Conservation (phyloP, 2,888 invertebrate species). For the Lottia scabra region DNA sequence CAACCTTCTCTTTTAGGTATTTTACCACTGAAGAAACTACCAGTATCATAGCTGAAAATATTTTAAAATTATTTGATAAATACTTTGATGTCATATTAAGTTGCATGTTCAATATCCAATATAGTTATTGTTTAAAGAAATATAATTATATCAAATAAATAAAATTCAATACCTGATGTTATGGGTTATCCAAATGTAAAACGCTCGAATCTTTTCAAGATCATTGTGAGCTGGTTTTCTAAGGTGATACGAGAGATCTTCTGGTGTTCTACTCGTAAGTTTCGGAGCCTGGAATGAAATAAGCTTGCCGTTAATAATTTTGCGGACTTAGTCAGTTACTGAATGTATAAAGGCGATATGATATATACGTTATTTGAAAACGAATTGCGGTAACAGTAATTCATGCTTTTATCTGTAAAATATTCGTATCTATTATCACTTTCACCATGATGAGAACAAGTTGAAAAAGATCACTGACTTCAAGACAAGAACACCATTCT, state of each 20-base stretch:
- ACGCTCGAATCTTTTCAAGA: constrained; percentile 44
- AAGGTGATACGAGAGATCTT: constrained; percentile 31
- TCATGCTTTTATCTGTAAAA: too few relatives aligned
- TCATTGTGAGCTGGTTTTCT: constrained; percentile 37
- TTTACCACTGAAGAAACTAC: constrained; percentile 26
- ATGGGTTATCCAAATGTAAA: constrained; percentile 51
- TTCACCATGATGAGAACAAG: too few relatives aligned
- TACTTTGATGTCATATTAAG: background rate
- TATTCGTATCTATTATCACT: too few relatives aligned
- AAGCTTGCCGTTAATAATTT: too few relatives aligned
- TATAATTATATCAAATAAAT: background rate
- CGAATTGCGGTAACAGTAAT: too few relatives aligned
- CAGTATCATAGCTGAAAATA: constrained; percentile 25
- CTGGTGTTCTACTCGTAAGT: background rate
- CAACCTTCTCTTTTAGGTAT: constrained; percentile 29
- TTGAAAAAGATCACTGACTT: too few relatives aligned
- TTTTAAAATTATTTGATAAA: background rate
- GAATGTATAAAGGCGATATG: too few relatives aligned
- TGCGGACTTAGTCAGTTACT: too few relatives aligned
- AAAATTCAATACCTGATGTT: constrained; percentile 38
- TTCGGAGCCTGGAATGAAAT: background rate
- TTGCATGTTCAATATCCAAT: too few relatives aligned
- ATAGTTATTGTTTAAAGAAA: background rate
- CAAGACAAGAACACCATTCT: too few relatives aligned
- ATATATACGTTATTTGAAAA: too few relatives aligned